Conservation (phyloP, 1,140 invertebrate genomes). For the Homalodisca vitripennis region DNA sequence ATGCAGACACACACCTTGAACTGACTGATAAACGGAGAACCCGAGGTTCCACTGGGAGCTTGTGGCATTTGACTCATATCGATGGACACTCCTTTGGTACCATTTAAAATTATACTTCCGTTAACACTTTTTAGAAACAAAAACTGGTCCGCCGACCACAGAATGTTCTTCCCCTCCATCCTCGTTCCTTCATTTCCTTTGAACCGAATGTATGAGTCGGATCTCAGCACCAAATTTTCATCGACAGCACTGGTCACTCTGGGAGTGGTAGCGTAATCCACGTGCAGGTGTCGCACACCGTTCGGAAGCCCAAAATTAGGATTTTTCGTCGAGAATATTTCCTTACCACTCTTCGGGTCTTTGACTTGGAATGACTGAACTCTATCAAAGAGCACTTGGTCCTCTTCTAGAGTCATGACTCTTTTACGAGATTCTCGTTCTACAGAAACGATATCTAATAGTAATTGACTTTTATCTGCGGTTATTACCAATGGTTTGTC, state of each 20-base stretch:
- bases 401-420: constrained; percentile 56
- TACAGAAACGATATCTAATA: constrained; percentile 54
- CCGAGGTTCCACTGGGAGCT: constrained; percentile 42
- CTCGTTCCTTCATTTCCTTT: constrained; percentile 48
- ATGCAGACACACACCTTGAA: constrained; percentile 88
- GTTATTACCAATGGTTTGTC: constrained; percentile 69
- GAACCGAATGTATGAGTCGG: constrained; percentile 47
- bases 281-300: constrained; percentile 63
- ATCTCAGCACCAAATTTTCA: constrained; percentile 61
- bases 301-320: constrained; percentile 69
- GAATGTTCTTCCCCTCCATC: constrained; percentile 59
- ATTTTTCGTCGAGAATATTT: constrained; percentile 71
- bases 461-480: constrained; percentile 60
- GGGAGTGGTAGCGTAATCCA: constrained; percentile 50
- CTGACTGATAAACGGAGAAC: constrained; percentile 49
- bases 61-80: constrained; percentile 72
- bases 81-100: constrained; percentile 66
- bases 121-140: constrained; percentile 76
- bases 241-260: constrained; percentile 70
- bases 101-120: constrained; percentile 69
- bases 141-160: constrained; percentile 74
- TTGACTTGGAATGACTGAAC: constrained; percentile 67
- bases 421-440: constrained; percentile 44
- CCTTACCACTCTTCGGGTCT: constrained; percentile 59
- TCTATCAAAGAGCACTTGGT: constrained; percentile 64